Conservation (phyloP, 1,140 invertebrate genomes). For the Penaeus vannamei region DNA sequence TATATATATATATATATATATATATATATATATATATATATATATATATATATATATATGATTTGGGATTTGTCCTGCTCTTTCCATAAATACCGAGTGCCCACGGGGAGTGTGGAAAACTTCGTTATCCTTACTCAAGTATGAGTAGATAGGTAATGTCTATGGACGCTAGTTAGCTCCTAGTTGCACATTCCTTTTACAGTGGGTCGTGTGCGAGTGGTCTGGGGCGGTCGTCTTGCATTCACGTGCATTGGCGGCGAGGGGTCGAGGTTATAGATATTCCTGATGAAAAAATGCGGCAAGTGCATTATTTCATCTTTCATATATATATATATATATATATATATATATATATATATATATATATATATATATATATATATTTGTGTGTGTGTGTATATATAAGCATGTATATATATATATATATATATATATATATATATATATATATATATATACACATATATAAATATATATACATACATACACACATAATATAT, state of each 20-base stretch:
- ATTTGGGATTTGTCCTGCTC: neutral
- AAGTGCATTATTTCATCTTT: no score
- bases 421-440: neutral
- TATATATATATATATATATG: constrained; percentile 28
- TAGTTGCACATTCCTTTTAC: no score
- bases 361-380: constrained; percentile 28
- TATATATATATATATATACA: neutral
- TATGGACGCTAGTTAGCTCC: no score
- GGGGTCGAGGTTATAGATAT: no score
- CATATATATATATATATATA: neutral
- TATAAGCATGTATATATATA: neutral
- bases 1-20: constrained; percentile 33
- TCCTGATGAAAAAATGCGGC: neutral
- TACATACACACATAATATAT: neutral
- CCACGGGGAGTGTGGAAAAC: no score
- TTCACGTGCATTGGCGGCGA: no score
- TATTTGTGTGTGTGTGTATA: neutral
- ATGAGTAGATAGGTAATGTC: no score
- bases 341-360: constrained; percentile 21
- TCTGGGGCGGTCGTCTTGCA: no score
- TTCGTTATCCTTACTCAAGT: no score
- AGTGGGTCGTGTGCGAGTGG: no score
- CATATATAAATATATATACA: neutral
- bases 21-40: constrained; percentile 17
- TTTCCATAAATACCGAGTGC: no score